Conservation (phyloP, 2,797 vertebrate genomes). For the Channallabes apus region DNA sequence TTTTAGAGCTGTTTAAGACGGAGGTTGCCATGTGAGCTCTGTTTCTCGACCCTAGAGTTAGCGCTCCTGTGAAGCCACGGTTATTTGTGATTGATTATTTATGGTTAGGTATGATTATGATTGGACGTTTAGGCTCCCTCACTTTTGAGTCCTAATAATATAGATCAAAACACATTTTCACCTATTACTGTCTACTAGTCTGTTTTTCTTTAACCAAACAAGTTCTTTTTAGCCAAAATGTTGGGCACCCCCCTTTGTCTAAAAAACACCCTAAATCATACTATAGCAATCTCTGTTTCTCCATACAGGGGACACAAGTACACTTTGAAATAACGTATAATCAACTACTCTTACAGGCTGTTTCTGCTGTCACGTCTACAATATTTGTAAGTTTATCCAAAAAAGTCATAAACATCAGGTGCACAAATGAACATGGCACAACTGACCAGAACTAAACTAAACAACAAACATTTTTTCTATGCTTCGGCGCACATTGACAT, state of each 20-base stretch:
- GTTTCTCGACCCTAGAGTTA: slow-evolving; percentile 44
- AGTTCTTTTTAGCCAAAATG: neutral
- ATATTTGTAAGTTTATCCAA: neutral
- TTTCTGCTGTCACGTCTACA: neutral
- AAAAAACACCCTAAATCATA: neutral
- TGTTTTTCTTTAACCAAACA: neutral
- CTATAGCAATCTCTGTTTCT: neutral
- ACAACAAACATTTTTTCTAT: neutral
- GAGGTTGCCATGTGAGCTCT: slow-evolving; percentile 38
- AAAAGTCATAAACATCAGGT: neutral
- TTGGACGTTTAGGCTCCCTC: neutral
- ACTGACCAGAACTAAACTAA: neutral
- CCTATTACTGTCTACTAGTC: neutral
- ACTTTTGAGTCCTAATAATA: neutral
- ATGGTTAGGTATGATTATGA: neutral
- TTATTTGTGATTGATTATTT: too few species aligned
- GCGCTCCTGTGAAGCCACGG: slow-evolving; percentile 20
- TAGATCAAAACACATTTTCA: neutral
- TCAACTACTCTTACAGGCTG: neutral
- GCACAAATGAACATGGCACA: neutral
- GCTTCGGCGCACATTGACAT: neutral
- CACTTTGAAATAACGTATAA: neutral
- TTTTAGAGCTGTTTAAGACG: slow-evolving; percentile 42
- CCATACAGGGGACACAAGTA: neutral
- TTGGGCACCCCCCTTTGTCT: neutral